A percentile compares a stretch with the other conserved stretches of the same genome.
These are phyloP conservation scores for Rafetus swinhoei DNA, from an alignment of 2,113 vertebrate species.

Conservation along the genomic window DNA sequence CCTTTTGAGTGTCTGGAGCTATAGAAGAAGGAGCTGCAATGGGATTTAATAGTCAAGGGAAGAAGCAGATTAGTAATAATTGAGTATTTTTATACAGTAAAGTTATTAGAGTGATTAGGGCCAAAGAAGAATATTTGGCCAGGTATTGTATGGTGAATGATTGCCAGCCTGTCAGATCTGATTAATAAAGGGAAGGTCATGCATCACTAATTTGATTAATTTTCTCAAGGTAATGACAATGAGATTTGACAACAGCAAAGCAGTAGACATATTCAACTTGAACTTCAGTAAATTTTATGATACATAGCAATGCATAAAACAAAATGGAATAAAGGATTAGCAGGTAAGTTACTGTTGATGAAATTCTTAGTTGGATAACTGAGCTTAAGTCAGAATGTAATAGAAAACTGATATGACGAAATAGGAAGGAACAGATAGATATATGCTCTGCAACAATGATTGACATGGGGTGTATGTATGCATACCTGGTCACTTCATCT, in stretches of 20 bases:
- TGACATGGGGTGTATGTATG: not conserved
- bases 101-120: not conserved
- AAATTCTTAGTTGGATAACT: not conserved
- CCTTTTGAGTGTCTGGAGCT: not conserved
- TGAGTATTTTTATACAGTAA: not conserved
- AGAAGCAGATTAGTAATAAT: not conserved
- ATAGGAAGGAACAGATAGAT: not conserved
- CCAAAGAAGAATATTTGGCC: not conserved
- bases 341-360: not conserved
- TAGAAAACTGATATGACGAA: not conserved
- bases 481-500: too few relatives aligned
- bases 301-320: not conserved
- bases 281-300: not conserved
- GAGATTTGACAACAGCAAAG: not conserved
- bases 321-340: not conserved
- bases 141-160: not conserved
- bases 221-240: not conserved
- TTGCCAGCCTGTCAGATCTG: not conserved
- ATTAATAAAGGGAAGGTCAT: constrained; percentile 10
- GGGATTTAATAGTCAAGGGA: not conserved
- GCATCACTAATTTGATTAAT: constrained; percentile 22
- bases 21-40: not conserved
- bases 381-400: not conserved
- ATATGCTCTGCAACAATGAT: not conserved
- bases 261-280: not conserved